Evolutionary conservation across 2,888 invertebrate genomes (phyloP).

Genomic region (Crossocerus cetratus): DNA sequence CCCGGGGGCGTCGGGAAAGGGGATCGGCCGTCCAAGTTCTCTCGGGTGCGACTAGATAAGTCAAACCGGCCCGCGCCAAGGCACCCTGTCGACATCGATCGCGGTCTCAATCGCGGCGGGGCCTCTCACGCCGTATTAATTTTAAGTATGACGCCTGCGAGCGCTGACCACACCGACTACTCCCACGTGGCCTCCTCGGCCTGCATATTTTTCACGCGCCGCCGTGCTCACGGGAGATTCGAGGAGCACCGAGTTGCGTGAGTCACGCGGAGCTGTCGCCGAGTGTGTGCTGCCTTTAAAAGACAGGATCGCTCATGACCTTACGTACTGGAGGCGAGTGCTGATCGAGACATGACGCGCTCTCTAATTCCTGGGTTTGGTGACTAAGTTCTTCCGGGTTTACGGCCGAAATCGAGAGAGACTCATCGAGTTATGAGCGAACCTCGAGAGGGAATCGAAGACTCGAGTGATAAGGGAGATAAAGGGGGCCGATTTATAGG

Average conservation of each 20-base stretch:
- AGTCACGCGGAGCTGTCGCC: constrained; percentile 12
- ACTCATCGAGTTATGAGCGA: too few relatives aligned
- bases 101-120: too few relatives aligned
- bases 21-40: too few relatives aligned
- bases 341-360: too few relatives aligned
- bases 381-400: constrained; percentile 41
- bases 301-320: constrained; percentile 23
- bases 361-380: too few relatives aligned
- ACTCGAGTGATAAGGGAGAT: too few relatives aligned
- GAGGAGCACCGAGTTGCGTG: constrained; percentile 13
- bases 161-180: not conserved
- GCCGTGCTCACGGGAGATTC: not conserved
- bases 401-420: not conserved
- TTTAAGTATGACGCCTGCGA: constrained; percentile 36
- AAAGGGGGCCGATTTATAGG: not conserved
- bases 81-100: too few relatives aligned
- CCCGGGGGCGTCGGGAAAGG: too few relatives aligned
- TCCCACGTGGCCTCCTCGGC: not conserved
- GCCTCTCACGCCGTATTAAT: constrained; percentile 23
- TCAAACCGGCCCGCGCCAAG: too few relatives aligned
- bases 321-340: not conserved
- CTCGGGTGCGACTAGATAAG: too few relatives aligned
- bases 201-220: constrained; percentile 23
- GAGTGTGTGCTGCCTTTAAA: constrained; percentile 18
- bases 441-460: too few relatives aligned